A percentile compares a stretch with the other conserved stretches of the same genome.
These are phyloP conservation scores for Vulpes lagopus DNA, from an alignment of 2,113 vertebrate genomes.

Conservation along the genomic window DNA sequence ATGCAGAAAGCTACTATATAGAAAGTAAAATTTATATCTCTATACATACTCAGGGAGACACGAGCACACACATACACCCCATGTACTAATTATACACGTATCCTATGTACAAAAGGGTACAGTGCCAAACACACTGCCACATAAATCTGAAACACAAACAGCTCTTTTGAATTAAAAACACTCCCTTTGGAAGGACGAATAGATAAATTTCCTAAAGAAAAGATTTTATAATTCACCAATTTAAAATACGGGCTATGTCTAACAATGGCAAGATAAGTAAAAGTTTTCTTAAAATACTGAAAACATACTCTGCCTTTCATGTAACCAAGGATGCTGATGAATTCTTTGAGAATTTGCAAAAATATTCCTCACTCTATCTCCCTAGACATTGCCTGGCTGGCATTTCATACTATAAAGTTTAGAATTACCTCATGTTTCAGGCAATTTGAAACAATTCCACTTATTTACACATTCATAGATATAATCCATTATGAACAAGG, in stretches of 20 bases:
- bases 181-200: conserved; percentile 35
- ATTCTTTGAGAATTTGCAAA: conserved; percentile 57
- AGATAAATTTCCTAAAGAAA: conserved; percentile 43
- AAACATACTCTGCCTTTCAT: not conserved
- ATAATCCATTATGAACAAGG: conserved; percentile 12
- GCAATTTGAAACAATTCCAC: conserved; percentile 47
- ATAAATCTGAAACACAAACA: not conserved
- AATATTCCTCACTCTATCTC: conserved; percentile 19
- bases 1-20: conserved; percentile 88
- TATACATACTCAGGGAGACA: conserved; percentile 83
- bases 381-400: not conserved
- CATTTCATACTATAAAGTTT: conserved; percentile 47
- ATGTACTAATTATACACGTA: conserved; percentile 67
- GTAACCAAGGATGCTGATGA: conserved; percentile 14
- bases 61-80: conserved; percentile 74
- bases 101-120: not conserved
- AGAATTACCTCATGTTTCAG: conserved; percentile 51
- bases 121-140: not conserved
- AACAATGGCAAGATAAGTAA: not conserved
- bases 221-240: conserved; percentile 23
- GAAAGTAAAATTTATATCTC: conserved; percentile 87
- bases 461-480: conserved; percentile 1
- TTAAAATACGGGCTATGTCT: not conserved
- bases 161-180: conserved; percentile 49
- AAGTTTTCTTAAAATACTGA: conserved; percentile 15